Percentiles rank a stretch among this genome's conserved stretches.
phyloP scores from a whole-genome alignment of 2,797 vertebrate genomes.

The Karalla daura region DNA sequence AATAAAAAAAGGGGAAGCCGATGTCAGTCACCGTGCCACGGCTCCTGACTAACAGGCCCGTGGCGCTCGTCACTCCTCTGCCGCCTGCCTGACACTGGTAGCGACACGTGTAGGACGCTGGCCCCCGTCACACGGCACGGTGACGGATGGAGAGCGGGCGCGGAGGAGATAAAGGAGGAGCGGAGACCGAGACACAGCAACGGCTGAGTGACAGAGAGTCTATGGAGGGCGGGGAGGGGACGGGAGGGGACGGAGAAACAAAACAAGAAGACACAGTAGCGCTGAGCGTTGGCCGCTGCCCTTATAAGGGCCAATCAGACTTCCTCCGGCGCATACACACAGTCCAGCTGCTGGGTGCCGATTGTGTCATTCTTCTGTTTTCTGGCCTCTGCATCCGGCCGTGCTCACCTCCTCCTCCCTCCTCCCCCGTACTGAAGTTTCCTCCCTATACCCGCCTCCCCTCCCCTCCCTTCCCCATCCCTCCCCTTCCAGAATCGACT shows the following conservation, averaged over 20 bases:
- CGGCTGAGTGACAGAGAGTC: conserved; percentile 32
- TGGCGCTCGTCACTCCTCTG: conserved; percentile 23
- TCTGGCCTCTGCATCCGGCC: background rate
- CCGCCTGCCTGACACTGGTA: conserved; percentile 25
- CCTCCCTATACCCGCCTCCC: conserved; percentile 11
- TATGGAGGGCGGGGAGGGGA: too few species aligned
- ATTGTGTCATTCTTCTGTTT: conserved; percentile 47
- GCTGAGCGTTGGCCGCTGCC: background rate
- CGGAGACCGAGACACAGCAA: conserved; percentile 22
- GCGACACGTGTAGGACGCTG: conserved; percentile 33
- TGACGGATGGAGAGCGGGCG: conserved; percentile 34
- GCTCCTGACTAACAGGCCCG: conserved; percentile 10
- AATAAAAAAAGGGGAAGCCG: conserved; percentile 46
- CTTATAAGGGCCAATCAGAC: conserved; percentile 54
- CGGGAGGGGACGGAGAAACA: conserved; percentile 38
- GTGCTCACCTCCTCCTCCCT: conserved; percentile 15
- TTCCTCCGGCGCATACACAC: conserved; percentile 34
- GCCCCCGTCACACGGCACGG: conserved; percentile 40
- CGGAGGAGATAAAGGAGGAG: conserved; percentile 35
- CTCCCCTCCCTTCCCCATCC: background rate
- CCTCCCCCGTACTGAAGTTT: background rate
- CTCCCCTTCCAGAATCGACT: too few species aligned
- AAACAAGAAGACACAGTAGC: background rate
- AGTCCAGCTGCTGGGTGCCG: conserved; percentile 41
- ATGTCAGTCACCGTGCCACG: conserved; percentile 1